Percentiles rank a stretch among this genome's conserved stretches.
phyloP scores from a whole-genome alignment of 2,888 invertebrate genomes.

The Crepidodera aurea region DNA sequence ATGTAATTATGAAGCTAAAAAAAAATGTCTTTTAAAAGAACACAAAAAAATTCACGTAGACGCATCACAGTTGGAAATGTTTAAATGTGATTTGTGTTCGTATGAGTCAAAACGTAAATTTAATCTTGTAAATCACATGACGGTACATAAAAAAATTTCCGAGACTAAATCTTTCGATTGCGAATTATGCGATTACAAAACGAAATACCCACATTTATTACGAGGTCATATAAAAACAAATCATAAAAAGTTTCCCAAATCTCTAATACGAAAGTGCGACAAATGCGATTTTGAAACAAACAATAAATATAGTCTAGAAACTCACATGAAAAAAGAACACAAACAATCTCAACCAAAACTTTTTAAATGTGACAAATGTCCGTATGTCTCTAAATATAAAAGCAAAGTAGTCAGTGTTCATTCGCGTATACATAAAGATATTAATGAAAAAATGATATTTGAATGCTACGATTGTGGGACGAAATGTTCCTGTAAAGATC shows the following conservation, averaged over 20 bases:
- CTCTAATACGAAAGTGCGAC: conserved; percentile 4
- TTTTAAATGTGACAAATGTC: not conserved
- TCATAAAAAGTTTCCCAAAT: not conserved
- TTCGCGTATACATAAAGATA: not conserved
- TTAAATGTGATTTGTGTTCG: not conserved
- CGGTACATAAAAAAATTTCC: not conserved
- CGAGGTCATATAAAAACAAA: not conserved
- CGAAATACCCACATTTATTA: not conserved
- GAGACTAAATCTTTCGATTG: not conserved
- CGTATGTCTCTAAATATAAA: not conserved
- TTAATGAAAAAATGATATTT: not conserved
- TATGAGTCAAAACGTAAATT: not conserved
- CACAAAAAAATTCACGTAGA: not conserved
- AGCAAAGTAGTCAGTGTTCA: not conserved
- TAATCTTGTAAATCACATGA: not conserved
- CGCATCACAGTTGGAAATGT: not conserved
- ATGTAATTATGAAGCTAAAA: not conserved
- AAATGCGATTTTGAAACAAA: conserved; percentile 5
- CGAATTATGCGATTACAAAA: not conserved
- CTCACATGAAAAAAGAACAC: not conserved
- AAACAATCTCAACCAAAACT: not conserved
- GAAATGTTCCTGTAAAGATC: not conserved
- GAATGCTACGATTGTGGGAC: not conserved
- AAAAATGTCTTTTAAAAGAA: not conserved
- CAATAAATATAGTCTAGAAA: conserved; percentile 3